A percentile compares a stretch with the other conserved stretches of the same genome.
Evolutionary conservation across 2,113 vertebrate species (phyloP).

Genomic region (Myiagra hebetior): DNA sequence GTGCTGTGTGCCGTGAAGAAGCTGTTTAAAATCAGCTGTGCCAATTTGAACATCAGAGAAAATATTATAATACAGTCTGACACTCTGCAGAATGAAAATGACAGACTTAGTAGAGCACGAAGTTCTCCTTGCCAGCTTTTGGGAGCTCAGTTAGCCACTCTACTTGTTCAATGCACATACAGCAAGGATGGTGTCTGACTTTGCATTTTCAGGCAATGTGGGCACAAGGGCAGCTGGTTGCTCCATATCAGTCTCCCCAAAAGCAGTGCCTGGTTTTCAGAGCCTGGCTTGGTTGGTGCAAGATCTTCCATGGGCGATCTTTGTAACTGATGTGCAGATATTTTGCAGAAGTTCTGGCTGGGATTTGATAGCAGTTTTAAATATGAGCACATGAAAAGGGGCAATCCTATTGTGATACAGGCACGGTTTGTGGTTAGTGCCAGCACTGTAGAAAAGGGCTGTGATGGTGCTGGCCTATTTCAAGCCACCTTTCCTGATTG

Average conservation of each 20-base stretch:
- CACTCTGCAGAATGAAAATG: background rate
- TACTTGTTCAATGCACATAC: background rate
- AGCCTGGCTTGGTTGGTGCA: background rate
- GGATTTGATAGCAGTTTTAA: background rate
- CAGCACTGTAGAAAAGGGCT: background rate
- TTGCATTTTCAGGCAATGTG: background rate
- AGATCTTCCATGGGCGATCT: background rate
- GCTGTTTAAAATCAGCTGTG: conserved; percentile 4
- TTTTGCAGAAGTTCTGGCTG: background rate
- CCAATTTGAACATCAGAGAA: conserved; percentile 35
- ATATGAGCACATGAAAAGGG: background rate
- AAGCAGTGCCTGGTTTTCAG: background rate
- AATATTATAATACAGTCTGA: background rate
- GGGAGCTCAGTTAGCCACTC: background rate
- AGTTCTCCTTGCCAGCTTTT: conserved; percentile 23
- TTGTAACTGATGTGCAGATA: background rate
- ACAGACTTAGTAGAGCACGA: background rate
- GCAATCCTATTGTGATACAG: background rate
- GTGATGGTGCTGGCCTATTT: background rate
- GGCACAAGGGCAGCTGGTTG: background rate
- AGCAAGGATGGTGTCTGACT: background rate
- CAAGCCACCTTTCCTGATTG: background rate
- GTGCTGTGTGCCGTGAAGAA: conserved; percentile 26
- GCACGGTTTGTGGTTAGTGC: accelerated
- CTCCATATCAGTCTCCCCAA: accelerated